Percentiles rank a stretch among this genome's conserved stretches.
phyloP scores from a whole-genome alignment of 2,113 vertebrate species.

The Brachyhypopomus occidentalis region DNA sequence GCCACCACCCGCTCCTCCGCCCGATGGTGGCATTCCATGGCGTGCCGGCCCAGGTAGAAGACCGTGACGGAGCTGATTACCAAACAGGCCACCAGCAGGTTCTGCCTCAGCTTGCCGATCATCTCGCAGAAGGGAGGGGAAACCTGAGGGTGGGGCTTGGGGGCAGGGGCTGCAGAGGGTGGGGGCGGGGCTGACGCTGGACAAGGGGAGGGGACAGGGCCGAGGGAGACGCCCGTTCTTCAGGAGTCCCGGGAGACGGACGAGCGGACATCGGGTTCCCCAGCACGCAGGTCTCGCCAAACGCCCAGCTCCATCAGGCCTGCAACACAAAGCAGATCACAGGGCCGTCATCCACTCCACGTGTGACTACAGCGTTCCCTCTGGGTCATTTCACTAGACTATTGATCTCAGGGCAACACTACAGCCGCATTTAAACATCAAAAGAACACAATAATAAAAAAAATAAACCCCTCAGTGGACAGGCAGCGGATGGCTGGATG shows the following conservation, averaged over 20 bases:
- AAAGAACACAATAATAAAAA: background rate
- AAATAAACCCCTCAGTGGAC: background rate
- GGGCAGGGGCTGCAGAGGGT: conserved; percentile 19
- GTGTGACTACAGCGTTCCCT: background rate
- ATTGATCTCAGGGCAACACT: background rate
- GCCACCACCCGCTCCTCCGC: conserved; percentile 80
- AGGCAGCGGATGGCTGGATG: background rate
- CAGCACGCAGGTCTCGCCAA: conserved; percentile 61
- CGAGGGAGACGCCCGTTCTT: conserved; percentile 57
- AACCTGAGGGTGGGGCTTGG: background rate
- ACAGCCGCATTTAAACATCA: background rate
- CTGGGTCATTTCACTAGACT: background rate
- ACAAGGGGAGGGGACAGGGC: conserved; percentile 33
- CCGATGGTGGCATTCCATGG: conserved; percentile 96
- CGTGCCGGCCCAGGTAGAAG: conserved; percentile 92
- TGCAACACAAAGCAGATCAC: conserved; percentile 55
- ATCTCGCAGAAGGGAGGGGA: conserved; percentile 69
- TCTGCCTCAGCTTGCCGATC: conserved; percentile 96
- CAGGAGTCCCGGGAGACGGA: conserved; percentile 62
- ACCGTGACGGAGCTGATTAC: conserved; percentile 92
- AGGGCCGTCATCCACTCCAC: background rate
- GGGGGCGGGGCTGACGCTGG: conserved; percentile 40
- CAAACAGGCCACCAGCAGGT: conserved; percentile 91
- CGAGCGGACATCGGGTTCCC: conserved; percentile 64
- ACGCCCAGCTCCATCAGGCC: conserved; percentile 76